A percentile compares a stretch with the other conserved stretches of the same genome.
These are phyloP conservation scores for Drosophila peninsularis DNA, from an alignment of 2,888 invertebrate species.

Conservation along the genomic window DNA sequence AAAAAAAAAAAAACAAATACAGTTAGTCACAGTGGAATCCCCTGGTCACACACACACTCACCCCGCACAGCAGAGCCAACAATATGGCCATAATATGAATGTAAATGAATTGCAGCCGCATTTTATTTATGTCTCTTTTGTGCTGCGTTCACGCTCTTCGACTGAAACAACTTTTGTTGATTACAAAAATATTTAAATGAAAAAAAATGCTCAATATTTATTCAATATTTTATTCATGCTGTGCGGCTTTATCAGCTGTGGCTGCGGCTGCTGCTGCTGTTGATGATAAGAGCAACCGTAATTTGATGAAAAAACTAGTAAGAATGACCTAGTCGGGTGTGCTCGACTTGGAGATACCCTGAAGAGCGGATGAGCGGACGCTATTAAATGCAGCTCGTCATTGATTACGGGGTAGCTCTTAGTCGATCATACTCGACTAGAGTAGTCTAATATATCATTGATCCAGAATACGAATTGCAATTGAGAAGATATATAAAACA, in stretches of 20 bases:
- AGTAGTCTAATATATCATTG: too few species aligned
- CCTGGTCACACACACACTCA: constrained; percentile 11
- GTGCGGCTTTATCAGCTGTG: constrained; percentile 38
- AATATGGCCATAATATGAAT: constrained; percentile 37
- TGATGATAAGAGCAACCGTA: constrained; percentile 44
- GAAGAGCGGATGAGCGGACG: neutral
- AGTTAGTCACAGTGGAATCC: constrained; percentile 2
- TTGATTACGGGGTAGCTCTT: too few species aligned
- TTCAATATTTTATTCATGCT: constrained; percentile 42
- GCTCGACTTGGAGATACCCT: neutral
- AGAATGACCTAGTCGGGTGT: too few species aligned
- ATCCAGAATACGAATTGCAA: too few species aligned
- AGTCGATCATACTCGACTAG: too few species aligned
- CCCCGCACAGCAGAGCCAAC: constrained; percentile 41
- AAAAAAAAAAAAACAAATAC: neutral
- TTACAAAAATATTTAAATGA: constrained; percentile 15
- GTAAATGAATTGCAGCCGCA: constrained; percentile 43
- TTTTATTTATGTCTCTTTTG: constrained; percentile 18
- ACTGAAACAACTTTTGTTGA: constrained; percentile 47
- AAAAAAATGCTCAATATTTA: constrained; percentile 22
- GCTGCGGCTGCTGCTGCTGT: neutral
- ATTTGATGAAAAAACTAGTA: constrained; percentile 17
- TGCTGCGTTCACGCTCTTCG: constrained; percentile 8
- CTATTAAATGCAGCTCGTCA: too few species aligned
- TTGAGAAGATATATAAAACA: too few species aligned